These are phyloP conservation scores for Willowsia nigromaculata DNA, from an alignment of 2,888 invertebrate genomes.

Conservation along the genomic window DNA sequence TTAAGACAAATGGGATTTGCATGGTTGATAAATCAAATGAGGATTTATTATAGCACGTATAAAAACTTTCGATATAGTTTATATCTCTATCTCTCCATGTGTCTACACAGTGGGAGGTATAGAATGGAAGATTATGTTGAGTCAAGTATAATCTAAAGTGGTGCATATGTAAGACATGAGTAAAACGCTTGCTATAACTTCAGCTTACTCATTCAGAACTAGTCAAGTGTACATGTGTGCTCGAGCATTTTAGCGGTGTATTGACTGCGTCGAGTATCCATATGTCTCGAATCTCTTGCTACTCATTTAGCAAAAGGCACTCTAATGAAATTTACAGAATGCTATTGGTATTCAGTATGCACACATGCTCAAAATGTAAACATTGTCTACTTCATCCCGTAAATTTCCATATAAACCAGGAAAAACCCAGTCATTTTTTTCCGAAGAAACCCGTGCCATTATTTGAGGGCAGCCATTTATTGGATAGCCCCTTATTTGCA, in stretches of 20 bases:
- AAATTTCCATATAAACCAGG: too few species aligned
- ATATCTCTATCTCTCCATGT: background rate
- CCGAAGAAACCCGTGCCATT: too few species aligned
- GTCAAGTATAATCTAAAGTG: background rate
- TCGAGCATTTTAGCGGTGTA: background rate
- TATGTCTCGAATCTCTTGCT: background rate
- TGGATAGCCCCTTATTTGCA: too few species aligned
- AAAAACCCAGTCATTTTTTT: too few species aligned
- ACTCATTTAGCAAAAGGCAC: too few species aligned
- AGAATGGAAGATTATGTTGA: background rate
- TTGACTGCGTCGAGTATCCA: background rate
- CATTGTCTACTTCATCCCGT: background rate
- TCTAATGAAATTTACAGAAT: background rate
- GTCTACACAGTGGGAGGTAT: background rate
- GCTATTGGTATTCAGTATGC: background rate
- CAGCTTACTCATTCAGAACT: conserved; percentile 24
- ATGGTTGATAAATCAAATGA: conserved; percentile 75
- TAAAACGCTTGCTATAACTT: conserved; percentile 15
- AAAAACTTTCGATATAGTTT: background rate
- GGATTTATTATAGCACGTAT: conserved; percentile 52
- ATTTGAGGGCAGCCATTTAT: too few species aligned
- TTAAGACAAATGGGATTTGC: conserved; percentile 76
- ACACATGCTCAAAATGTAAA: background rate
- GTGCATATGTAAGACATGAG: background rate
- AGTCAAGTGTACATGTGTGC: background rate